phyloP scores from a whole-genome alignment of 2,888 invertebrate genomes.

The Bembecia ichneumoniformis region DNA sequence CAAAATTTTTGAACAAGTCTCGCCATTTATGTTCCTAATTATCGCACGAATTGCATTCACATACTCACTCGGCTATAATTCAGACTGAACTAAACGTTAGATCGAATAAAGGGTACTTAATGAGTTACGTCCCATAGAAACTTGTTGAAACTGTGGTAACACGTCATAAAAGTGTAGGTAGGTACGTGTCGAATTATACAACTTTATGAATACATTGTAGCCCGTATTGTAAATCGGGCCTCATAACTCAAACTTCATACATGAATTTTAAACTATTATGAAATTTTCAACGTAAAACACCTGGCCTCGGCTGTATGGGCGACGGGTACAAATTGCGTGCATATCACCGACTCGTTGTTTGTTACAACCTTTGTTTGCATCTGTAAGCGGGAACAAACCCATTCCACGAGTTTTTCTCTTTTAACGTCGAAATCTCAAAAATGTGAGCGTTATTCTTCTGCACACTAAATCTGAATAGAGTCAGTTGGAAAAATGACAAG shows the following conservation, averaged over 20 bases:
- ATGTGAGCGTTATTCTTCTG: not conserved
- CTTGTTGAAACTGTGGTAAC: too few relatives aligned
- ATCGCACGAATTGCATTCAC: too few relatives aligned
- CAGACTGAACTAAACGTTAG: too few relatives aligned
- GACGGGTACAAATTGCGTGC: conserved; percentile 10
- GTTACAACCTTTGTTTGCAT: conserved; percentile 9
- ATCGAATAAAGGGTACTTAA: too few relatives aligned
- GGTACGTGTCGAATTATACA: not conserved
- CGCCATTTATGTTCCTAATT: too few relatives aligned
- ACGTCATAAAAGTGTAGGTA: too few relatives aligned
- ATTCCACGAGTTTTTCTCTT: not conserved
- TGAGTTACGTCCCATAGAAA: too few relatives aligned
- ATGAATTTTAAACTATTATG: conserved; percentile 13
- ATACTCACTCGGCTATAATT: too few relatives aligned
- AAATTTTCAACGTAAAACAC: conserved; percentile 12
- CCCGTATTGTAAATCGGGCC: not conserved
- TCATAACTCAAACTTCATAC: conserved; percentile 1
- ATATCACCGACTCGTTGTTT: conserved; percentile 9
- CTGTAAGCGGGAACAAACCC: conserved; percentile 7
- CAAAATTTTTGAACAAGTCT: too few relatives aligned
- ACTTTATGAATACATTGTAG: not conserved
- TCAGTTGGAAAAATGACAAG: too few relatives aligned
- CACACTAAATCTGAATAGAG: not conserved
- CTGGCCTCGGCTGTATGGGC: conserved; percentile 7
- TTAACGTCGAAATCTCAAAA: not conserved